A percentile compares a stretch with the other conserved stretches of the same genome.
phyloP scores from a whole-genome alignment of 2,113 vertebrate species.

The Pseudorhombus dupliciocellatus region DNA sequence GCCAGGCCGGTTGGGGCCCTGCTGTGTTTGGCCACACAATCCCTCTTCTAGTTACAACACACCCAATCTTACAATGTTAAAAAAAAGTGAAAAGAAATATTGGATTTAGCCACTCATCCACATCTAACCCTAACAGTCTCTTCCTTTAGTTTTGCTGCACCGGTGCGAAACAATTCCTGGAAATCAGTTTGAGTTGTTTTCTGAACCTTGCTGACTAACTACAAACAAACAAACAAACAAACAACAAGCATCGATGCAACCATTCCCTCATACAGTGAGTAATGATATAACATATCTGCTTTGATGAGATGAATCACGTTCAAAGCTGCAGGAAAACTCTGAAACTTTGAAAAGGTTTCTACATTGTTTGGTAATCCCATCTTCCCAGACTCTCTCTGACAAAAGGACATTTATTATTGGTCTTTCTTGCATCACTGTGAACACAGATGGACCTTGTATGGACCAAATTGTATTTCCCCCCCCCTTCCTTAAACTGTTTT shows the following conservation, averaged over 20 bases:
- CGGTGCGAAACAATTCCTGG: no score
- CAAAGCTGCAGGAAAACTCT: neutral
- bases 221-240: neutral
- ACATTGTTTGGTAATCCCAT: conserved; percentile 16
- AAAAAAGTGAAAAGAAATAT: no score
- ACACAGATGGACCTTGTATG: conserved; percentile 50
- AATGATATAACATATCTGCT: neutral
- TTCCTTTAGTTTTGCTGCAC: no score
- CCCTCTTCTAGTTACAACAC: no score
- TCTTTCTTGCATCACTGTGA: conserved; percentile 34
- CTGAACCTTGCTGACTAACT: no score
- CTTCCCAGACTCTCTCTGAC: neutral
- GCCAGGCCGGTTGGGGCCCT: no score
- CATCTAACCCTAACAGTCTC: no score
- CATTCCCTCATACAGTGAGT: conserved; percentile 3
- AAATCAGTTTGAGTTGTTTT: no score
- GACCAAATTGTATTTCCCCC: conserved; percentile 42
- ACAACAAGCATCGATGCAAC: conserved; percentile 2
- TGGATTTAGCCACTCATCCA: no score
- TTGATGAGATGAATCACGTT: neutral
- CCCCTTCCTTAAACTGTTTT: conserved; percentile 30
- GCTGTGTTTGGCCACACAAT: no score
- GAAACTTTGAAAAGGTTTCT: neutral
- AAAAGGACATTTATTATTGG: conserved; percentile 9
- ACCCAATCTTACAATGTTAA: no score